Evolutionary conservation across 2,113 vertebrate genomes (phyloP), one percentile per base, ranked within the genome.

Genomic region (Archocentrus centrarchus): DNA sequence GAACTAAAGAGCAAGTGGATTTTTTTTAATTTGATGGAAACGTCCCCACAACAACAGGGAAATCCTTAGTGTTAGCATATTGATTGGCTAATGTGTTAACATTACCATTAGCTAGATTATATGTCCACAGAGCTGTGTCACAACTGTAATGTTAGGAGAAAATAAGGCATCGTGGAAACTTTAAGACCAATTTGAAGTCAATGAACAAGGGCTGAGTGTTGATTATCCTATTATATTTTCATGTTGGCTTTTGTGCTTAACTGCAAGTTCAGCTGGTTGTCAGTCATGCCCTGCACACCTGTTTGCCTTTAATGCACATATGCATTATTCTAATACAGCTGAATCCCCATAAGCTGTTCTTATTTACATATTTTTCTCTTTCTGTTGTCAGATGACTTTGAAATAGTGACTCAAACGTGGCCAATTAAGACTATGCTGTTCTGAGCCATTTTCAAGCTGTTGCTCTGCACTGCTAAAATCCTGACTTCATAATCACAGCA

Each of bases 401-500:
- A 73, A 73, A 73, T 73, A 73, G 1, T 47, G 68, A 73, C 11
- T 73, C 68, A 73, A 35, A 73, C 18, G 50, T 35, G 53, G 47
- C 47, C 68, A 73, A 73, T 73, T 73, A 73, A 73, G 47, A 73
- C 68, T 73, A 18, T 13, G 27, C 32, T 32, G 47, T 73, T 70
- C 24, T 20, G 44, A 70, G 44, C 66, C 66, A 73, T 73, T 73
- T 53, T 50, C 47, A 73, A 73, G 66, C 27, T 73, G 66, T 44
- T 73, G 47, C 66, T 73, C 17, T 32, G 44, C 27, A 53, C 44
- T 32, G 44, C 66, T 53, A 53, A 73, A 50, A 53, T 53, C 66
- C 66, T 73, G 66, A 73, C 66, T 73, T 73, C 53, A 55, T 73
- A 73, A 55, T 73, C 68, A 55, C 68, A 73, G 53, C 27, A 73